phyloP scores from a whole-genome alignment of 1,140 invertebrate genomes.

The Hyles euphorbiae region DNA sequence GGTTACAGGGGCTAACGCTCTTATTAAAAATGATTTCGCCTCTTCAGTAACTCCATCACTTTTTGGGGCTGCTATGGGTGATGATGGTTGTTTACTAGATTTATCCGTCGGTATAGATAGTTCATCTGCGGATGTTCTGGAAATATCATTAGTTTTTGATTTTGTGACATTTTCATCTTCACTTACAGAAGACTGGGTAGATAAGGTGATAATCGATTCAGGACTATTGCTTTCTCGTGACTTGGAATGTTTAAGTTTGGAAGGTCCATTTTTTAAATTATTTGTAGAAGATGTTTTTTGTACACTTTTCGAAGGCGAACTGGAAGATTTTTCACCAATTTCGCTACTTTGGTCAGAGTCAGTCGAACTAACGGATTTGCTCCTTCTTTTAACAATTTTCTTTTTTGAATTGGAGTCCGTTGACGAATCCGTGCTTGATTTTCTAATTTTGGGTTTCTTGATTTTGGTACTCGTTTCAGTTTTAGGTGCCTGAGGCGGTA shows the following conservation, averaged over 20 bases:
- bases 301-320: conserved; percentile 37
- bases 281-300: conserved; percentile 39
- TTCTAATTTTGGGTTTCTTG: conserved; percentile 61
- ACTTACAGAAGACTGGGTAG: conserved; percentile 65
- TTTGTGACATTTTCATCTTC: conserved; percentile 65
- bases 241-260: conserved; percentile 61
- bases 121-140: conserved; percentile 77
- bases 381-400: conserved; percentile 63
- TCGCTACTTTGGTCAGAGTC: conserved; percentile 70
- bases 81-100: conserved; percentile 73
- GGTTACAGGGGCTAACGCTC: conserved; percentile 81
- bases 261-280: conserved; percentile 38
- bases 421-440: conserved; percentile 58
- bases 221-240: conserved; percentile 71
- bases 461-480: conserved; percentile 64
- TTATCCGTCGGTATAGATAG: conserved; percentile 74
- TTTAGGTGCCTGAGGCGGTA: conserved; percentile 79
- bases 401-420: conserved; percentile 67
- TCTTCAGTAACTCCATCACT: conserved; percentile 78
- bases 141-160: conserved; percentile 53
- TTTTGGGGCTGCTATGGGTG: conserved; percentile 64
- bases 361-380: conserved; percentile 75
- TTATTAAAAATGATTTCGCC: conserved; percentile 82
- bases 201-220: conserved; percentile 65
- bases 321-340: conserved; percentile 32